Conservation (phyloP, 2,888 invertebrate genomes). For the Lamproptera curius region DNA sequence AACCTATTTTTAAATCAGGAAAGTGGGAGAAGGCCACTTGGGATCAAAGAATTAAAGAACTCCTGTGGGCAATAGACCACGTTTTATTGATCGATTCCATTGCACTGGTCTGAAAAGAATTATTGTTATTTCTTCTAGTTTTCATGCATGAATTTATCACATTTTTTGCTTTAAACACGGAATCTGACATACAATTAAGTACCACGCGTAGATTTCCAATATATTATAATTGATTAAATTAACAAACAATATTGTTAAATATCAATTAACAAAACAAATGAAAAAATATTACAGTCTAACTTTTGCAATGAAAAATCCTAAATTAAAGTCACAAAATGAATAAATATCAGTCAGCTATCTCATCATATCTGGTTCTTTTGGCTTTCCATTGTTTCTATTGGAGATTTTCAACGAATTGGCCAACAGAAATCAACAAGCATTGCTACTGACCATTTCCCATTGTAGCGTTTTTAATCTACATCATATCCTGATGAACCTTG, state of each 20-base stretch:
- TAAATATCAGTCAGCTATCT: background rate
- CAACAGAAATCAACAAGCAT: constrained; percentile 23
- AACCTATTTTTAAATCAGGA: too few species aligned
- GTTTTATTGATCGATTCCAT: too few species aligned
- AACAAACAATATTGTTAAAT: background rate
- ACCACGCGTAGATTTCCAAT: background rate
- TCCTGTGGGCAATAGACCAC: too few species aligned
- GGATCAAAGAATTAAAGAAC: too few species aligned
- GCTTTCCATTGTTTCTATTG: constrained; percentile 19
- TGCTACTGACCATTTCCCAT: constrained; percentile 22
- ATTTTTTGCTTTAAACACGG: background rate
- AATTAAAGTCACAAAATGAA: background rate
- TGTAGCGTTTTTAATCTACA: constrained; percentile 17
- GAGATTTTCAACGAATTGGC: constrained; percentile 20
- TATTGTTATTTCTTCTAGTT: background rate
- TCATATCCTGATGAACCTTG: constrained; percentile 46
- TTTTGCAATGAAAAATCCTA: background rate
- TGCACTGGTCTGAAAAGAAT: background rate
- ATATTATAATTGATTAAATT: background rate
- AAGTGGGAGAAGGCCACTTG: too few species aligned
- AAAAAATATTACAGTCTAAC: background rate
- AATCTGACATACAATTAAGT: background rate
- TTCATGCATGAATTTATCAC: background rate
- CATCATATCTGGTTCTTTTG: background rate
- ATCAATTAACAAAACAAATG: background rate